Conservation (phyloP, 2,113 vertebrate genomes). For the Aramus guarauna region DNA sequence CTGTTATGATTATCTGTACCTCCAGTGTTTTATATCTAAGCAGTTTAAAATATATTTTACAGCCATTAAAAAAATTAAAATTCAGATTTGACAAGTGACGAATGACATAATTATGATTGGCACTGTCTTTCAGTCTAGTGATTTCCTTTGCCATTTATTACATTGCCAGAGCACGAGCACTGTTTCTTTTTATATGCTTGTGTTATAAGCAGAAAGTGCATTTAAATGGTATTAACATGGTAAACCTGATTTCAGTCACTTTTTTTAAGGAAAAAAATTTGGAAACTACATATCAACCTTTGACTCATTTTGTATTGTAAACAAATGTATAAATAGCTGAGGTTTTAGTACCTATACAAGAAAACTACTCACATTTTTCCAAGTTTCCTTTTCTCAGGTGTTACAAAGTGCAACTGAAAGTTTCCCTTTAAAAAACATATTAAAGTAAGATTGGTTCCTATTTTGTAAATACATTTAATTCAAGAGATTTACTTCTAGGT, state of each 20-base stretch:
- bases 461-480: not conserved
- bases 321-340: not conserved
- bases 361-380: not conserved
- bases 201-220: not conserved
- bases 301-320: not conserved
- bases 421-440: not conserved
- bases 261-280: not conserved
- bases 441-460: not conserved
- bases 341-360: not conserved
- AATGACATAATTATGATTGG: not conserved
- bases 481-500: not conserved
- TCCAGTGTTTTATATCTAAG: not conserved
- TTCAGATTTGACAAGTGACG: not conserved
- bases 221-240: not conserved
- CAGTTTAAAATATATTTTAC: not conserved
- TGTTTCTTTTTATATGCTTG: not conserved
- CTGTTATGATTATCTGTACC: not conserved
- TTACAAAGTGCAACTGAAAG: not conserved
- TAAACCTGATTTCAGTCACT: not conserved
- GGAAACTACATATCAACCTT: not conserved
- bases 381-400: not conserved
- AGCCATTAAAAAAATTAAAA: not conserved
- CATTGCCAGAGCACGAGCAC: not conserved
- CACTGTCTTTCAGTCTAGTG: not conserved
- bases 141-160: not conserved